Evolutionary conservation across 30 jellyfish, hydroid and myxozoan genomes (phyloP).

Genomic region (Aurelia sp.): DNA sequence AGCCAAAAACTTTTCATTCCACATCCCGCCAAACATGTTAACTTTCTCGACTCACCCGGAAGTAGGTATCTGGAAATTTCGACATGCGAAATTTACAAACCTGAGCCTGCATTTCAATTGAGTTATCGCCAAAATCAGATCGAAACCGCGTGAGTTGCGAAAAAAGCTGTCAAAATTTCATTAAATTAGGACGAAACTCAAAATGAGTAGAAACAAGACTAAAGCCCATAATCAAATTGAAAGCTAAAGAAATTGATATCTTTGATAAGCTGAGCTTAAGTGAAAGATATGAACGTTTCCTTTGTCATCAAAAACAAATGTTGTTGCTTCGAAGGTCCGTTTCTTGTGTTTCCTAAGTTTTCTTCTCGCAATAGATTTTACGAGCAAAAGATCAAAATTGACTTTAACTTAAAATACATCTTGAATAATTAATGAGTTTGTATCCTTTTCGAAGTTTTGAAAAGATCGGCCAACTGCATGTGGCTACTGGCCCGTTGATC

Average conservation of each 20-base stretch:
- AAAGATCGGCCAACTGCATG: neutral
- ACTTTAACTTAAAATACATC: neutral
- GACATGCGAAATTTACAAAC: too few species aligned
- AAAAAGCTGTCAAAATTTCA: too few species aligned
- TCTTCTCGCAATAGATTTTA: constrained; percentile 32
- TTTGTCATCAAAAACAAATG: neutral
- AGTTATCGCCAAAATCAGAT: too few species aligned
- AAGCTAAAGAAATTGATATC: neutral
- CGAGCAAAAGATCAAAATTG: constrained; percentile 34
- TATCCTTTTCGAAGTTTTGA: neutral
- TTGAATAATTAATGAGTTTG: neutral
- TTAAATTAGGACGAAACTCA: too few species aligned
- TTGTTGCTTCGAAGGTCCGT: constrained; percentile 1
- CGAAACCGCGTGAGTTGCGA: too few species aligned
- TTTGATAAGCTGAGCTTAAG: neutral
- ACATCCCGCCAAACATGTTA: too few species aligned
- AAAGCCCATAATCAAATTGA: too few species aligned
- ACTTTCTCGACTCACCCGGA: too few species aligned
- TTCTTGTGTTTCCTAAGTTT: constrained; percentile 1
- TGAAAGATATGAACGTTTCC: neutral
- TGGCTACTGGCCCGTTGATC: neutral
- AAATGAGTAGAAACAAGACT: too few species aligned
- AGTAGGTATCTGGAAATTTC: too few species aligned
- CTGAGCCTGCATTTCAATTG: too few species aligned
- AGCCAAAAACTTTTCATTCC: too few species aligned